A percentile compares a stretch with the other conserved stretches of the same genome.
phyloP scores from a whole-genome alignment of 2,888 invertebrate species.

The Augochlorella aurata region DNA sequence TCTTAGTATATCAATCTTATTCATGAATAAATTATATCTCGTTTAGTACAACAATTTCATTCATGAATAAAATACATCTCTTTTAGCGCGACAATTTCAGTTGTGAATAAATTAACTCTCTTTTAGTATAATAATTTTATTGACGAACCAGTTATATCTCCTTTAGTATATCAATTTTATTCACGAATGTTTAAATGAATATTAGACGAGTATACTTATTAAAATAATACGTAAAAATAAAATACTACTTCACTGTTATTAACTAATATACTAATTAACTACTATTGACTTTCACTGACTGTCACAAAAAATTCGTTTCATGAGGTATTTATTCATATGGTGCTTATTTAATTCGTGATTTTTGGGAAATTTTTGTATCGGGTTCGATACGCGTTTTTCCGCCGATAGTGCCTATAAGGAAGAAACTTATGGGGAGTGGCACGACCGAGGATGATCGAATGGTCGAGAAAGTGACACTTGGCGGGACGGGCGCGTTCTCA shows the following conservation, averaged over 20 bases:
- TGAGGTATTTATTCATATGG: too few species aligned
- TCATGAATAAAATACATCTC: not conserved
- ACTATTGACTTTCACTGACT: too few species aligned
- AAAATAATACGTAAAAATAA: too few species aligned
- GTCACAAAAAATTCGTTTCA: too few species aligned
- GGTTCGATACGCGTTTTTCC: not conserved
- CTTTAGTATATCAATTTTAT: not conserved
- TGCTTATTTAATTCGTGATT: too few species aligned
- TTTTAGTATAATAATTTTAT: too few species aligned
- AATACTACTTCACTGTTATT: too few species aligned
- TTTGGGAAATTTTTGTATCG: not conserved
- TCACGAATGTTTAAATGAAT: too few species aligned
- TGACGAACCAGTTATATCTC: not conserved
- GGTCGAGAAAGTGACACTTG: conserved; percentile 58
- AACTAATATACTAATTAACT: too few species aligned
- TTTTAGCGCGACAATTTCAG: not conserved
- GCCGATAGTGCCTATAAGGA: not conserved
- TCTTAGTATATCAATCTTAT: not conserved
- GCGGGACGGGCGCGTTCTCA: conserved; percentile 20
- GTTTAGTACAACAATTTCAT: not conserved
- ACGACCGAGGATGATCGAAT: conserved; percentile 12
- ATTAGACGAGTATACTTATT: too few species aligned
- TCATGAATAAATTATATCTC: not conserved
- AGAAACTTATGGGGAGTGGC: not conserved
- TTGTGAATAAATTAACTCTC: not conserved